phyloP scores from a whole-genome alignment of 2,797 vertebrate species.

The Lagorchestes hirsutus region DNA sequence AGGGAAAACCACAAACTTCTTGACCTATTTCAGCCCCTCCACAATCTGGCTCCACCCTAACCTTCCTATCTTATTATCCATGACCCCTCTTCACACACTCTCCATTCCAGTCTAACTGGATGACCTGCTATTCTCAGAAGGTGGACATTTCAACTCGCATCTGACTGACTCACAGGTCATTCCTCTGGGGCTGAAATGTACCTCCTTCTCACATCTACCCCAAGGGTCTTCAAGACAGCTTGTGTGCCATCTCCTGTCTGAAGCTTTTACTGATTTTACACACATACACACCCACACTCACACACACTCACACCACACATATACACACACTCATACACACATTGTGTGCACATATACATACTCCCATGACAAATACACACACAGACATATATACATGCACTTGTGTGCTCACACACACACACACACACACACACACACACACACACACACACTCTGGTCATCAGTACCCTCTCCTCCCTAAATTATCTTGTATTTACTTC shows the following conservation, averaged over 20 bases:
- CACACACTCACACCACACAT: not conserved
- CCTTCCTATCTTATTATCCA: not conserved
- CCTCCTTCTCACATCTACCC: not conserved
- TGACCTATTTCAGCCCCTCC: not conserved
- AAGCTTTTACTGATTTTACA: not conserved
- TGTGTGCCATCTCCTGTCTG: not conserved
- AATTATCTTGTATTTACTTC: not conserved
- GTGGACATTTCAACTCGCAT: not conserved
- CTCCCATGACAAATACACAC: no score
- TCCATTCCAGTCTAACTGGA: not conserved
- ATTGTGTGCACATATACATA: no score
- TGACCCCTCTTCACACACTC: not conserved
- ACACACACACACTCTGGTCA: not conserved
- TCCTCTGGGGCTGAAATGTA: not conserved
- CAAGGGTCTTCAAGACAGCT: not conserved
- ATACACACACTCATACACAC: no score
- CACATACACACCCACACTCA: not conserved
- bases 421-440: no score
- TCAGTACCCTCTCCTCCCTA: not conserved
- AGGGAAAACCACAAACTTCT: not conserved
- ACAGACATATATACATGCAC: no score
- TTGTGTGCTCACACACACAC: no score
- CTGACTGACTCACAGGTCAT: not conserved
- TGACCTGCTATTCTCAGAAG: not conserved
- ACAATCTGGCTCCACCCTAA: not conserved